These are phyloP conservation scores for Araneus ventricosus DNA, from an alignment of 1,140 invertebrate genomes.

Conservation along the genomic window DNA sequence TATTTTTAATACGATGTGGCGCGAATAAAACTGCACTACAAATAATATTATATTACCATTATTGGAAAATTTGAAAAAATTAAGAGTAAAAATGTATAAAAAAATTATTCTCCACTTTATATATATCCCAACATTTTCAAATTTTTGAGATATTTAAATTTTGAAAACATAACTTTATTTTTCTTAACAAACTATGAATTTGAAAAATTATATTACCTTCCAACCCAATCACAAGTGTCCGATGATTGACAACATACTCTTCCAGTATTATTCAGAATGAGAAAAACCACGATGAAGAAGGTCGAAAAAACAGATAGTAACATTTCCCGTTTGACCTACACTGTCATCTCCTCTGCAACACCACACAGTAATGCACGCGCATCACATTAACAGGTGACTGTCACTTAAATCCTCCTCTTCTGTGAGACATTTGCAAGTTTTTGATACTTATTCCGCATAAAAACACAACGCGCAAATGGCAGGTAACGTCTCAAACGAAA, in stretches of 20 bases:
- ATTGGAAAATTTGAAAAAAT: too few species aligned
- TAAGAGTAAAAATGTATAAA: too few species aligned
- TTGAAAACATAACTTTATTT: background rate
- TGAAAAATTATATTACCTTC: slow-evolving; percentile 24
- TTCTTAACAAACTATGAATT: background rate
- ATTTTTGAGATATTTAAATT: background rate
- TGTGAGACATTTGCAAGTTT: background rate
- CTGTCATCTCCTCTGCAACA: slow-evolving; percentile 33
- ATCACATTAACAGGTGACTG: slow-evolving; percentile 36
- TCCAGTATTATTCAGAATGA: slow-evolving; percentile 35
- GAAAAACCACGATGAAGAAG: slow-evolving; percentile 44
- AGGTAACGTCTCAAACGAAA: background rate
- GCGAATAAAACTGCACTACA: too few species aligned
- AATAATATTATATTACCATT: too few species aligned
- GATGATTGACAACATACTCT: slow-evolving; percentile 61
- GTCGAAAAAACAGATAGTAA: slow-evolving; percentile 63
- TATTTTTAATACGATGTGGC: too few species aligned
- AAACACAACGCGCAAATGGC: background rate
- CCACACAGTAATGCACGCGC: background rate
- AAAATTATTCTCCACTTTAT: too few species aligned
- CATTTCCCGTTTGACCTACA: slow-evolving; percentile 56
- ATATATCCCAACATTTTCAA: too few species aligned
- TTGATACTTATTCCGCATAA: background rate
- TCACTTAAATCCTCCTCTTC: slow-evolving; percentile 36
- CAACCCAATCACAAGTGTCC: slow-evolving; percentile 64